Evolutionary conservation across 2,888 invertebrate genomes (phyloP).

Genomic region (Lasioglossum morio): DNA sequence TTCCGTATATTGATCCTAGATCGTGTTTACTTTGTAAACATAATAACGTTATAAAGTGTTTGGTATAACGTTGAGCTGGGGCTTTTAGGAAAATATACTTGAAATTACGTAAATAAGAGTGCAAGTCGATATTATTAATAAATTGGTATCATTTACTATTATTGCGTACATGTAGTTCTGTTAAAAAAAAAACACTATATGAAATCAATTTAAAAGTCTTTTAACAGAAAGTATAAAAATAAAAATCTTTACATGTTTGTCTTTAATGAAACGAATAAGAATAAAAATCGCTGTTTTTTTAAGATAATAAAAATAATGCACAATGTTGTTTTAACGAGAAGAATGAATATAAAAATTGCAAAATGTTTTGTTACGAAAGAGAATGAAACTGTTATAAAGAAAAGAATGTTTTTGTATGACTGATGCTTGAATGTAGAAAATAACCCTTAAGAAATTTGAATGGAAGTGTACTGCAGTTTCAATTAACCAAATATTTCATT

Average conservation of each 20-base stretch:
- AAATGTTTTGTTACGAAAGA: too few relatives aligned
- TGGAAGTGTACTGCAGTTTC: background rate
- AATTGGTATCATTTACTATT: background rate
- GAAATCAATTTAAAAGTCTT: background rate
- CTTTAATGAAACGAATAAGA: too few relatives aligned
- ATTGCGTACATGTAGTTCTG: too few relatives aligned
- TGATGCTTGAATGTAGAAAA: background rate
- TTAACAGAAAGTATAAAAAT: background rate
- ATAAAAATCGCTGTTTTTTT: too few relatives aligned
- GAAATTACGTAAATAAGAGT: background rate
- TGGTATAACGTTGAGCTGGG: conserved; percentile 3
- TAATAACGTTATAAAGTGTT: conserved; percentile 5
- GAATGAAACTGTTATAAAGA: too few relatives aligned
- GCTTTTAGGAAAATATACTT: background rate
- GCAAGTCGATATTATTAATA: background rate
- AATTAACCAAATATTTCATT: background rate
- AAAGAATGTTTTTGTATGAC: background rate
- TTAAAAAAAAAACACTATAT: too few relatives aligned
- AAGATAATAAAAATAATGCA: background rate
- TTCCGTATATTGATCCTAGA: conserved; percentile 12
- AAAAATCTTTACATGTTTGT: background rate
- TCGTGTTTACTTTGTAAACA: conserved; percentile 32
- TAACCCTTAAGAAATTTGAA: background rate
- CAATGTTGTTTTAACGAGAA: background rate
- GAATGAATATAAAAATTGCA: background rate